phyloP scores from a whole-genome alignment of 2,888 invertebrate species.

The Portevinia maculata region DNA sequence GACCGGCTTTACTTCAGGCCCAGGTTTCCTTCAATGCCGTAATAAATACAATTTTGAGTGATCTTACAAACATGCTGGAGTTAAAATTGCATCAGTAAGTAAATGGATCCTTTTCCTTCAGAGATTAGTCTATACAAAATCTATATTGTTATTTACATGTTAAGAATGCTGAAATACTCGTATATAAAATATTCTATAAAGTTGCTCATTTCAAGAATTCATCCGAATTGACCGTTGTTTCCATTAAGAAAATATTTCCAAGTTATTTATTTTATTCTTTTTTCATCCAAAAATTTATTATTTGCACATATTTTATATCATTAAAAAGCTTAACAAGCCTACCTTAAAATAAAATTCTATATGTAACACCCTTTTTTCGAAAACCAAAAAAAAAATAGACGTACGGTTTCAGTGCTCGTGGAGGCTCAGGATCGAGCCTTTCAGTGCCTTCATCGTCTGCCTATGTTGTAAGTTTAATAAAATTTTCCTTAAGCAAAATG shows the following conservation, averaged over 20 bases:
- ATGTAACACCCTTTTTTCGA: conserved; percentile 34
- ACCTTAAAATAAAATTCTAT: conserved; percentile 33
- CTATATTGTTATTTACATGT: too few species aligned
- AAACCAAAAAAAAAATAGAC: conserved; percentile 82
- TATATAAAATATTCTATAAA: too few species aligned
- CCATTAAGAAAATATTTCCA: too few species aligned
- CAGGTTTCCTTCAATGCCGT: too few species aligned
- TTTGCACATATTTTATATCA: background rate
- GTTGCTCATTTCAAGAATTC: too few species aligned
- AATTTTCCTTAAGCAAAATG: conserved; percentile 73
- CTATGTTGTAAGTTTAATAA: conserved; percentile 86
- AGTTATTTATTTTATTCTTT: background rate
- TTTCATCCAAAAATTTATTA: background rate
- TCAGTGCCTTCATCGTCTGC: conserved; percentile 91
- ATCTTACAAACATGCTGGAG: too few species aligned
- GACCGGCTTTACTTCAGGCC: too few species aligned
- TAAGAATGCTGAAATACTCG: too few species aligned
- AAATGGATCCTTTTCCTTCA: too few species aligned
- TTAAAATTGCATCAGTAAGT: too few species aligned
- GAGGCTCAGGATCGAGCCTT: conserved; percentile 91
- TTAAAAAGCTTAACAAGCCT: conserved; percentile 4
- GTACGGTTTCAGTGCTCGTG: conserved; percentile 87
- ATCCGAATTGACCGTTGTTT: background rate
- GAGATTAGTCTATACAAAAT: too few species aligned
- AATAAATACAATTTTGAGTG: too few species aligned